These are phyloP conservation scores for Gerris buenoi DNA, from an alignment of 1,140 invertebrate genomes.

Conservation along the genomic window DNA sequence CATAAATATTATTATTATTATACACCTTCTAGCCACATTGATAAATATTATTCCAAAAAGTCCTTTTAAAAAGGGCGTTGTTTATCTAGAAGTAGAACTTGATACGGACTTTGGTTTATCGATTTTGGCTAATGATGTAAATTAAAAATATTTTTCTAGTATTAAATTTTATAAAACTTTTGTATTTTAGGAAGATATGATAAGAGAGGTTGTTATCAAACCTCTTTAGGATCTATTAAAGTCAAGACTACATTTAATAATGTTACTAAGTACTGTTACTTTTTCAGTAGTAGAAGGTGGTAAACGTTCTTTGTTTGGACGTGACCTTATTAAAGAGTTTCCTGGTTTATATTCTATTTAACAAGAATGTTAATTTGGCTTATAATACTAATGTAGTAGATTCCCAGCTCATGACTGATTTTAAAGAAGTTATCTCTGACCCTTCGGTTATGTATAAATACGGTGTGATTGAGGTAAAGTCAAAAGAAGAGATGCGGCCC, in stretches of 20 bases:
- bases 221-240: background rate
- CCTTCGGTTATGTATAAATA: too few species aligned
- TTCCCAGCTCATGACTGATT: background rate
- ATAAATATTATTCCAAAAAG: too few species aligned
- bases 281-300: background rate
- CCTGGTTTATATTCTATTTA: background rate
- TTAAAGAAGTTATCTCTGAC: background rate
- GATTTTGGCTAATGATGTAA: background rate
- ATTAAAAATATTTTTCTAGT: background rate
- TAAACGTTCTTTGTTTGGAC: background rate
- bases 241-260: background rate
- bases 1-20: too few species aligned
- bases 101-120: too few species aligned
- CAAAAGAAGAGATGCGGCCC: background rate
- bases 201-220: background rate
- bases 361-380: background rate
- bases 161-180: background rate
- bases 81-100: too few species aligned
- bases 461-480: too few species aligned
- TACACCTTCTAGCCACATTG: too few species aligned
- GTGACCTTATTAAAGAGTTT: background rate
- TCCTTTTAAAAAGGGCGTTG: too few species aligned
- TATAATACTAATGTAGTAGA: background rate
- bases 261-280: background rate
- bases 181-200: background rate